Base-by-base conservation (phyloP, 2,888 invertebrate species). In the Fragum sueziense region DNA sequence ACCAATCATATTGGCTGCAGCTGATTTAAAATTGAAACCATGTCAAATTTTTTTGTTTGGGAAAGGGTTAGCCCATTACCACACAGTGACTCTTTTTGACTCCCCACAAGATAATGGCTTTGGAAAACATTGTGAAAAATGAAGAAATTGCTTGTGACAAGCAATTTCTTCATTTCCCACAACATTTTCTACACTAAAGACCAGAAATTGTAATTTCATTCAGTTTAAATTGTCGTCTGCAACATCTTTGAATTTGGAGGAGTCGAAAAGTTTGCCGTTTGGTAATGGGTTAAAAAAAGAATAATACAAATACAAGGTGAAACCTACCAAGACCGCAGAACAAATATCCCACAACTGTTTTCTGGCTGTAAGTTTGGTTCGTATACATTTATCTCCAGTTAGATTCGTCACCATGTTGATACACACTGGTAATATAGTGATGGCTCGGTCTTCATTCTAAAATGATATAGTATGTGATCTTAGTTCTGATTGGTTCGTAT, bases 361-460 rank as follows among this genome's bases (percentile, higher is more conserved):
- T 27, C 89, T 85, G 4, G 73, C 62, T 3, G 81, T 76, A 57
- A 91, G 74, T 70, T 88, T 90, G 33, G 79, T 74, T 14, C 91
- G 75, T 31, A 91, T 87, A 11, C 47, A 59, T 11, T 72, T 67
- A 70, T 92, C 91, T 52, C 77, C 76, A 54, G 89, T 86, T 65
- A 92, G 79, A 70, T 91, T 91, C 33, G 87, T 90, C 65, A 90
- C 86, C 61, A 87, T 88, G 22, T 85, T 76, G 25, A 91, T 75
- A 85, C 88, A 88, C 20, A 85, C 72, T 6, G 88, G 85, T 57
- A 90, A 74, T 11, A 89, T 86, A 33, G 82, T 59, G 11, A 82
- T 72, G 59, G 84, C 77, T 62, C 79, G 80, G 31, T 84, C 74
- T 52, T 80, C 69, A 27, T 84, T 85, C 74, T 85, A 83, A 34